Conservation (phyloP, 2,888 invertebrate species). For the Brachyptera risi region DNA sequence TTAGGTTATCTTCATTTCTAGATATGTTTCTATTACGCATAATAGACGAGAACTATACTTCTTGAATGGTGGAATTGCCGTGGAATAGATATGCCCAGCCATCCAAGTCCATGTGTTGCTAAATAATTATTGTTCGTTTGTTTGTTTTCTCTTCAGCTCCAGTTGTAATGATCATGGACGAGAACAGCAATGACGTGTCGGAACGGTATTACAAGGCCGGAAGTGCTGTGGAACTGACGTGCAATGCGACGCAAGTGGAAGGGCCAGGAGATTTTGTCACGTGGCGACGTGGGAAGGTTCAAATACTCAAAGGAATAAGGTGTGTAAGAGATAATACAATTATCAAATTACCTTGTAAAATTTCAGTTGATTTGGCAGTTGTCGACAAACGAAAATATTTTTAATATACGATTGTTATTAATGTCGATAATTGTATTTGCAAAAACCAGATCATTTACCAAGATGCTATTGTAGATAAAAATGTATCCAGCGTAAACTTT, state of each 20-base stretch:
- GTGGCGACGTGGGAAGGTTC: constrained; percentile 53
- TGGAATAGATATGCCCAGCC: not conserved
- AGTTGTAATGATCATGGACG: constrained; percentile 56
- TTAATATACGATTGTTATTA: no score
- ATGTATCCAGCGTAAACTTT: no score
- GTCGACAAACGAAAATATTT: no score
- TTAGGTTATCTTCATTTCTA: no score
- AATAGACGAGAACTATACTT: not conserved
- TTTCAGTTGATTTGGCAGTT: no score
- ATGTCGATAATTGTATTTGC: no score
- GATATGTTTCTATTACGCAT: not conserved
- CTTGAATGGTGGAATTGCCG: not conserved
- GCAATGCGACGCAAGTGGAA: constrained; percentile 49
- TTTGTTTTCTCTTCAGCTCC: constrained; percentile 47
- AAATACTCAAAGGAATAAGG: constrained; percentile 52
- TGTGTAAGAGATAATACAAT: constrained; percentile 40
- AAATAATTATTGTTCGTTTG: no score
- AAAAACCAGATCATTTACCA: no score
- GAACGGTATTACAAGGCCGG: constrained; percentile 59
- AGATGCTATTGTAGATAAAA: no score
- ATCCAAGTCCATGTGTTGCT: not conserved
- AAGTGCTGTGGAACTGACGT: constrained; percentile 52
- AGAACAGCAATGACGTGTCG: constrained; percentile 53
- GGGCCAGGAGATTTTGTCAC: constrained; percentile 48
- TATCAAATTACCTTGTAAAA: no score